Evolutionary conservation across 1,140 invertebrate species (phyloP).

Genomic region (Drosophila sp.): DNA sequence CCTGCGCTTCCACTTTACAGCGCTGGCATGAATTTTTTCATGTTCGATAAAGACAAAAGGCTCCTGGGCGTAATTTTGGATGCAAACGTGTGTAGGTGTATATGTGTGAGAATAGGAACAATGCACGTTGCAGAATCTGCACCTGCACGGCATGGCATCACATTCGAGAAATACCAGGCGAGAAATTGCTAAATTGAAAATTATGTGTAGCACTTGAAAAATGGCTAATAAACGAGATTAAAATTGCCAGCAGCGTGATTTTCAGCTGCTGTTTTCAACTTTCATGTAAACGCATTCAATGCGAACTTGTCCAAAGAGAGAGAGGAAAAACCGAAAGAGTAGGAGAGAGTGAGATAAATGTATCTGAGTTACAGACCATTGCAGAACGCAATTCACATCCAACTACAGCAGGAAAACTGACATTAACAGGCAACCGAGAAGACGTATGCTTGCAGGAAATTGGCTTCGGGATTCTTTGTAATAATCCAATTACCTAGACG

Average conservation of each 20-base stretch:
- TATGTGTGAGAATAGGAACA: slow-evolving; percentile 6
- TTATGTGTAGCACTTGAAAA: slow-evolving; percentile 81
- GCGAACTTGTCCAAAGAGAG: slow-evolving; percentile 7
- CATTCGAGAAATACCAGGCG: slow-evolving; percentile 35
- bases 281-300: slow-evolving; percentile 7
- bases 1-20: background rate
- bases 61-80: slow-evolving; percentile 28
- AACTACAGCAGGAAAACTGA: slow-evolving; percentile 7
- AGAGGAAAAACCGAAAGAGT: background rate
- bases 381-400: slow-evolving; percentile 11
- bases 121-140: slow-evolving; percentile 44
- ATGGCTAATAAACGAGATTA: slow-evolving; percentile 83
- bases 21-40: slow-evolving; percentile 67
- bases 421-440: background rate
- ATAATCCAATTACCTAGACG: slow-evolving; percentile 21
- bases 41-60: slow-evolving; percentile 77
- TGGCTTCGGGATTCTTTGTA: background rate
- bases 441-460: background rate
- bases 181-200: slow-evolving; percentile 82
- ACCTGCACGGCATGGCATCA: slow-evolving; percentile 11
- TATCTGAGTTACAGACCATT: slow-evolving; percentile 6
- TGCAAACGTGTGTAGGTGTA: background rate
- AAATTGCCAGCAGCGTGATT: slow-evolving; percentile 75
- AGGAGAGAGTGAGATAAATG: slow-evolving; percentile 17
- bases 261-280: slow-evolving; percentile 33